phyloP scores from a whole-genome alignment of 1,140 invertebrate species.

The Archegozetes longisetosus region DNA sequence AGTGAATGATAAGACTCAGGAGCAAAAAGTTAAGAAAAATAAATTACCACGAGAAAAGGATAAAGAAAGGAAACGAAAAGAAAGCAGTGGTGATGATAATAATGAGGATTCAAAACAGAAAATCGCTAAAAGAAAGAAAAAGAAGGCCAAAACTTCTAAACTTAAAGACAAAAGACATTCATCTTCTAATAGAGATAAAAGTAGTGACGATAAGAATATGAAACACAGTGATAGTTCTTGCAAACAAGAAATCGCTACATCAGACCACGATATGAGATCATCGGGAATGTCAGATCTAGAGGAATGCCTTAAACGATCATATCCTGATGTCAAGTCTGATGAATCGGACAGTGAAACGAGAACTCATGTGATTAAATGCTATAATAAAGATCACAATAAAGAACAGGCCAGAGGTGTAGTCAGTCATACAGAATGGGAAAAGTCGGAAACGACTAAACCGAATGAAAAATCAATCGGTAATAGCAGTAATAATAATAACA shows the following conservation, averaged over 20 bases:
- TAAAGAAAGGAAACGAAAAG: background rate
- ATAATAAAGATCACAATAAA: background rate
- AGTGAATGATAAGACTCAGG: too few species aligned
- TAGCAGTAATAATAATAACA: background rate
- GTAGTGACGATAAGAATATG: background rate
- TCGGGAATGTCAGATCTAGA: background rate
- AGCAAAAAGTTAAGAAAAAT: too few species aligned
- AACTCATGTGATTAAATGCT: background rate
- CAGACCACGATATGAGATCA: background rate
- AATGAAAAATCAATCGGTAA: background rate
- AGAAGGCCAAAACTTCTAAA: conserved; percentile 12
- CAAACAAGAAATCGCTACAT: background rate
- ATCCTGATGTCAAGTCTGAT: background rate
- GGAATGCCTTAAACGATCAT: background rate
- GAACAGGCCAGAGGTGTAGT: background rate
- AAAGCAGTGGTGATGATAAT: conserved; percentile 6
- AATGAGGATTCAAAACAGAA: background rate
- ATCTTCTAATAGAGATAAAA: background rate
- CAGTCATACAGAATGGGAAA: background rate
- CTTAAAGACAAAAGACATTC: conserved; percentile 7
- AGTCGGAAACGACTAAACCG: background rate
- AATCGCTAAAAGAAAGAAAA: conserved; percentile 13
- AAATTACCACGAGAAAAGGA: too few species aligned
- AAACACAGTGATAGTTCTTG: background rate
- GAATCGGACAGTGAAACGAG: background rate